Base-by-base conservation (phyloP, 2,113 vertebrate genomes). In the Seriola quinqueradiata region DNA sequence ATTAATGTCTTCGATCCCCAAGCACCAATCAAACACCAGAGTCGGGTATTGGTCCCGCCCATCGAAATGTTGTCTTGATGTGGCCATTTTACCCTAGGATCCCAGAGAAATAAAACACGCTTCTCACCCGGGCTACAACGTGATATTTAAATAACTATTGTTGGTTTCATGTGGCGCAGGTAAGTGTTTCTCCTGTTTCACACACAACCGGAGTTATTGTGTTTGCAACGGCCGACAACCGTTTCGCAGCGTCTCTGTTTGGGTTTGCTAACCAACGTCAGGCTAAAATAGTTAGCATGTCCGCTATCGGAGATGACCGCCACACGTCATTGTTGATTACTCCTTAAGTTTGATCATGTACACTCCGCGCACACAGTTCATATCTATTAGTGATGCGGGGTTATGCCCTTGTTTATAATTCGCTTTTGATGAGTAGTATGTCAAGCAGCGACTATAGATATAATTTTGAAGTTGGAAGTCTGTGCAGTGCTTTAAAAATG, bases 1-100 rank as follows among this genome's bases (percentile, higher is more conserved):
- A 17, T 70, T 36, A 10, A 19, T 23, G 1, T 13, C 8, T 4
- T 59, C 17, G 12, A 10, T 73, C 36, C 61, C n/a, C 16, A 34
- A 16, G 0, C 17, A 82, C 93, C 90, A 94, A 90, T 93, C 83
- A 86, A 4, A 75, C 5, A 0, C 1, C 7, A 58, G 75, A 55
- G 32, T 57, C 34, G 23, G 44, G 10, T 34, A 10, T 21, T 40
- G 6, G 61, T 4, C 65, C 87, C 87, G 13, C 92, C 93, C 73
- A 48, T n/a, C 12, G 60, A 63, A 72, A 80, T 77, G 79, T 83
- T 73, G 25, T 65, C 75, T 77, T 6, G 40, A 83, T 92, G 94
- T 92, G 90, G 94, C 94, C 94, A 95, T 95, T 95, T 95, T 95
- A 87, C 86, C 73, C 87, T 79, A 73, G 54, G 16, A 74, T 58